Evolutionary conservation across 2,888 invertebrate genomes (phyloP).

Genomic region (Sympetrum striolatum): DNA sequence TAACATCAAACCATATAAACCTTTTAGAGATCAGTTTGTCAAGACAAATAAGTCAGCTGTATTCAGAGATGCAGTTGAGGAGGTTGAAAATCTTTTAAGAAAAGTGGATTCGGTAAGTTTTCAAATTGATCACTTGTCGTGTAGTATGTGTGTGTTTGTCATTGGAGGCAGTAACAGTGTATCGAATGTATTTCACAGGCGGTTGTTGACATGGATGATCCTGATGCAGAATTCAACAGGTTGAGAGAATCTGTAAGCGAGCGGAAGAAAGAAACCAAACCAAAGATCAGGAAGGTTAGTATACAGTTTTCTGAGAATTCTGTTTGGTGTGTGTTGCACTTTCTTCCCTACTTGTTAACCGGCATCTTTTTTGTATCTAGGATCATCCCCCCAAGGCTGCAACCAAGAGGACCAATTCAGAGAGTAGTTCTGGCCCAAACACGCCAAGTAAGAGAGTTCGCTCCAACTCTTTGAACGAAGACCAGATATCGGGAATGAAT

Average conservation of each 20-base stretch:
- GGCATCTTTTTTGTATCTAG: neutral
- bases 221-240: constrained; percentile 76
- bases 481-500: constrained; percentile 42
- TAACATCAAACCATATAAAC: constrained; percentile 81
- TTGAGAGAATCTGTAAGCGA: constrained; percentile 62
- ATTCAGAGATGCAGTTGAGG: constrained; percentile 80
- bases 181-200: neutral
- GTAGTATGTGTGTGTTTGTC: neutral
- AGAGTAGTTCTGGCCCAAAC: constrained; percentile 52
- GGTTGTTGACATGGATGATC: constrained; percentile 55
- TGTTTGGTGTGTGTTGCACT: neutral
- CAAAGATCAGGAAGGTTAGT: constrained; percentile 26
- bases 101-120: constrained; percentile 46
- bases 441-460: constrained; percentile 35
- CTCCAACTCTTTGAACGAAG: constrained; percentile 47
- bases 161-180: neutral
- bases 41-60: constrained; percentile 76
- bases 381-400: constrained; percentile 50
- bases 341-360: neutral
- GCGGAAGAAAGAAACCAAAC: constrained; percentile 21
- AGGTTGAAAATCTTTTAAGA: constrained; percentile 78
- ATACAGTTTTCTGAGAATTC: neutral
- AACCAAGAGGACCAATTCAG: constrained; percentile 57
- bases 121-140: neutral
- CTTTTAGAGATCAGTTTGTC: constrained; percentile 77